Conservation (phyloP, 2,113 vertebrate genomes). For the Saguinus midas region DNA sequence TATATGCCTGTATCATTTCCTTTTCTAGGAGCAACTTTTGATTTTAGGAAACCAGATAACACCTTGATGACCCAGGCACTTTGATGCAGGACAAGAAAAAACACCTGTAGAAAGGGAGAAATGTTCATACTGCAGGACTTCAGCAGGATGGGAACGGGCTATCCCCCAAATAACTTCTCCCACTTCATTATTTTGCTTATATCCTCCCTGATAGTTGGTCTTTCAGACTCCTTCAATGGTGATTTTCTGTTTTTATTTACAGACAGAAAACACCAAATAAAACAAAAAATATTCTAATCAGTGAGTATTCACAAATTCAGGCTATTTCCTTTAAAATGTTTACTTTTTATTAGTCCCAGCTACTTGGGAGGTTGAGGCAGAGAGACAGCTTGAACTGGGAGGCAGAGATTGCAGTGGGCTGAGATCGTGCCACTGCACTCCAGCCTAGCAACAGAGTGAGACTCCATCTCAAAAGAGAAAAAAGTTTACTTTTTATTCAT, state of each 20-base stretch:
- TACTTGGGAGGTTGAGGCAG: too few species aligned
- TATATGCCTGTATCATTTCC: neutral
- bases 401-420: too few species aligned
- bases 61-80: fast-evolving
- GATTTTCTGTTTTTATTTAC: neutral
- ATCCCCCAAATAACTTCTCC: neutral
- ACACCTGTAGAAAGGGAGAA: neutral
- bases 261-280: neutral
- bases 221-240: neutral
- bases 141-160: neutral
- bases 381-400: too few species aligned
- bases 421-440: too few species aligned
- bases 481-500: neutral
- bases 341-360: neutral
- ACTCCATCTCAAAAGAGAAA: neutral
- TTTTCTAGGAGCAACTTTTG: neutral
- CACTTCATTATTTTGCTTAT: neutral
- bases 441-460: too few species aligned
- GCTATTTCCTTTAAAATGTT: neutral
- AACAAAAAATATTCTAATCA: neutral
- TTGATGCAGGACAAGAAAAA: too few species aligned
- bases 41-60: neutral
- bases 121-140: neutral
- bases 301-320: neutral
- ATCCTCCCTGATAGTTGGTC: neutral